A percentile compares a stretch with the other conserved stretches of the same genome.
Evolutionary conservation across 2,113 vertebrate genomes (phyloP).

Genomic region (Corythaeola cristata): DNA sequence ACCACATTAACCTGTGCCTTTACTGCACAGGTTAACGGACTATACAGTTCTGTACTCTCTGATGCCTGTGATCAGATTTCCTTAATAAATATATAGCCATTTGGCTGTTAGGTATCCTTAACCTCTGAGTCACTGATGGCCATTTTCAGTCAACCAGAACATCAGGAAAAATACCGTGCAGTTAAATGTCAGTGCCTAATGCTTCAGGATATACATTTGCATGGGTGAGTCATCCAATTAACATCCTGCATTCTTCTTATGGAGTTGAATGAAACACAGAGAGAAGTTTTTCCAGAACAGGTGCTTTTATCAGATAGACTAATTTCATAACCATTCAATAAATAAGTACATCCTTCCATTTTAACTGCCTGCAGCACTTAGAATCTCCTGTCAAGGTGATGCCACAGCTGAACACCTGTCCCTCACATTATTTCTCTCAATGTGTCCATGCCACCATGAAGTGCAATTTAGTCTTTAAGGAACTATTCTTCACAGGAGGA

Average conservation of each 20-base stretch:
- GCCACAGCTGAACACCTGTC: accelerated
- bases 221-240: background rate
- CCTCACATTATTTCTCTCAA: background rate
- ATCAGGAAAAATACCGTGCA: background rate
- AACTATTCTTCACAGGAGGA: background rate
- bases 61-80: background rate
- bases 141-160: background rate
- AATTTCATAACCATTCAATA: background rate
- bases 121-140: background rate
- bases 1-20: accelerated
- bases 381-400: background rate
- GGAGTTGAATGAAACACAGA: background rate
- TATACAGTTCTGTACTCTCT: background rate
- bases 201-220: background rate
- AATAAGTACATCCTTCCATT: background rate
- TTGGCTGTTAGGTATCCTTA: background rate
- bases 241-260: background rate
- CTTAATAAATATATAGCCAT: background rate
- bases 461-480: background rate
- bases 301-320: background rate
- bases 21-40: background rate
- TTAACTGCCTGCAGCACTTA: background rate
- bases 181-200: background rate
- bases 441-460: background rate
- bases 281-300: background rate